phyloP scores from a whole-genome alignment of 2,113 vertebrate species.

The Zapornia atra region DNA sequence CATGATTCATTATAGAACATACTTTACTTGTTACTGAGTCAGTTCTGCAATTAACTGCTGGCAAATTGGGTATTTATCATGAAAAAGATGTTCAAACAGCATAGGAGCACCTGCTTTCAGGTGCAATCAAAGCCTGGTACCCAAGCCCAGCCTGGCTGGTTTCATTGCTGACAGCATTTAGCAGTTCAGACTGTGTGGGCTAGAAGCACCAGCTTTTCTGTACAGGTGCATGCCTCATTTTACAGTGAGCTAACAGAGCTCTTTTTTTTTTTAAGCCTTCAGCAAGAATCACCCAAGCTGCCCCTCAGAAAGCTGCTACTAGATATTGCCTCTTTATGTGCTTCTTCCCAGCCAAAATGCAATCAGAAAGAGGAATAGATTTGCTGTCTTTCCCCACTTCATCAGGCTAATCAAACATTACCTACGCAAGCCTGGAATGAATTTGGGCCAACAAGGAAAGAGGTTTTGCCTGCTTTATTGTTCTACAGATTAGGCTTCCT shows the following conservation, averaged over 20 bases:
- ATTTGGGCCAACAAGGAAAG: conserved; percentile 70
- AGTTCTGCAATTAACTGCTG: background rate
- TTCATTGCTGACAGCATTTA: background rate
- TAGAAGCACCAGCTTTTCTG: background rate
- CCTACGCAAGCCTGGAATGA: conserved; percentile 65
- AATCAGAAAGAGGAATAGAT: conserved; percentile 53
- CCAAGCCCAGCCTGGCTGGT: background rate
- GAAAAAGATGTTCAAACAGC: background rate
- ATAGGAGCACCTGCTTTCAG: background rate
- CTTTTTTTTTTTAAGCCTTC: background rate
- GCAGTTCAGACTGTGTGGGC: background rate
- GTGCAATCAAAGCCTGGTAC: background rate
- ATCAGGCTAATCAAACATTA: conserved; percentile 61
- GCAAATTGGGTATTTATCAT: background rate
- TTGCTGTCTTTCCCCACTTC: conserved; percentile 38
- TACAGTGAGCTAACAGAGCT: background rate
- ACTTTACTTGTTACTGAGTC: background rate
- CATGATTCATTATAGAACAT: rapidly evolving
- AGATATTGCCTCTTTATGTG: background rate
- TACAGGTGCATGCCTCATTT: background rate
- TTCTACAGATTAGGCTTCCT: conserved; percentile 71
- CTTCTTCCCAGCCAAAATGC: conserved; percentile 46
- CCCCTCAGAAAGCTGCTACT: background rate
- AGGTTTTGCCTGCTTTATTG: conserved; percentile 55
- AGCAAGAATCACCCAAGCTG: background rate